Evolutionary conservation across 2,888 invertebrate genomes (phyloP), one percentile per base, ranked within the genome.

Genomic region (Xiphydria camelus): DNA sequence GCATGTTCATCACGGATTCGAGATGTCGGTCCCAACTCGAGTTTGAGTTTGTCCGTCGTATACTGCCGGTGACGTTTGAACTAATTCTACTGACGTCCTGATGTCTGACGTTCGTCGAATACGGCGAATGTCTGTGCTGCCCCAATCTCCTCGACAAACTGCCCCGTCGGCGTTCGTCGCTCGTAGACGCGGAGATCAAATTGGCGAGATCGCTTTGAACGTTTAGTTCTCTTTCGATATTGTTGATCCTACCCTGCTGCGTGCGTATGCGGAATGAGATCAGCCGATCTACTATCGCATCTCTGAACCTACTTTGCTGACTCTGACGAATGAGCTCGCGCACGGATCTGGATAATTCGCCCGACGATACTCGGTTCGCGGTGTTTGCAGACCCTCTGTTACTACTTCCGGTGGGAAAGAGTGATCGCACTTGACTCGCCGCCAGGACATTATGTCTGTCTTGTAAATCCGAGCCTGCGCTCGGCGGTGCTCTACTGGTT

Each of bases 91-190:
- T 12, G 6, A 12, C 4, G 1, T 41, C 52, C 15, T 44, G 35
- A 18, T 51, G 29, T 19, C 58, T 45, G 12, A 41, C 29, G 47
- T 55, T 55, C 23, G 57, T 38, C 4, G 50, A 17, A 44, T 65
- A 66, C 5, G 68, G 65, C 2, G 54, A 42, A 35, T 64, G 55
- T 18, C 66, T 47, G 38, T 54, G 57, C 12, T 59, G 61, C 12
- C 49, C 44, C 1, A 57, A 33, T 38, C 50, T 46, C 12, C 48
- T 37, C 6, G 45, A 26, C 14, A 46, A n/a, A 41, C 41, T 7
- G 19, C 29, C 10, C 15, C 12, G 10, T 35, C 36, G 39, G 29
- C 45, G 25, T 9, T 37, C 41, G 19, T 9, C 32, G 6, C 37
- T 38, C 5, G 10, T 26, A 14, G 37, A 25, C 6, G 18, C 23